Evolutionary conservation across 2,113 vertebrate species (phyloP).

Genomic region (Crotalus helleri): DNA sequence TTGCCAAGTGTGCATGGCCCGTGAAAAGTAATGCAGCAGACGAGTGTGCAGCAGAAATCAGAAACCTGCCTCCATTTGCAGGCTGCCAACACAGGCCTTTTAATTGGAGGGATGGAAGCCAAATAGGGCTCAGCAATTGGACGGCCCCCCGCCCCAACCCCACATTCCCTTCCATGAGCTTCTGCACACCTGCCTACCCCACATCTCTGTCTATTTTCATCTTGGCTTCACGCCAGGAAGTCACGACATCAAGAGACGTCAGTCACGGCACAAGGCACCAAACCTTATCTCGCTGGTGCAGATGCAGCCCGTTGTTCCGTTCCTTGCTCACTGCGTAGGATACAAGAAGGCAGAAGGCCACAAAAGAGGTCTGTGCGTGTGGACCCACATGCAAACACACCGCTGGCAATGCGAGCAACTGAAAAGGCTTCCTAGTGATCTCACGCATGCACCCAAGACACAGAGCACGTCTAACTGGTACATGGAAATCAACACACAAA

Average conservation of each 20-base stretch:
- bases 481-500: neutral
- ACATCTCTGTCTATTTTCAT: neutral
- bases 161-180: neutral
- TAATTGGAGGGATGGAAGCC: no score
- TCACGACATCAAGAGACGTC: slow-evolving; percentile 62
- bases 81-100: neutral
- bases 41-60: neutral
- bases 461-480: neutral
- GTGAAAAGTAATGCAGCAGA: neutral
- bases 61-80: neutral
- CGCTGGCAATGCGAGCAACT: neutral
- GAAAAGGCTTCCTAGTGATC: neutral
- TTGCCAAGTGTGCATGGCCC: neutral
- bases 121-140: neutral
- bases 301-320: slow-evolving; percentile 25
- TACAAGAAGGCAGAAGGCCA: neutral
- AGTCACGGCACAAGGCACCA: slow-evolving; percentile 53
- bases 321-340: neutral
- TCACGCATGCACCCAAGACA: neutral
- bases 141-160: neutral
- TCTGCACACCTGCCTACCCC: neutral
- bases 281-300: slow-evolving; percentile 61
- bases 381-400: neutral
- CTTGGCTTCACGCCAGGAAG: slow-evolving; percentile 43
- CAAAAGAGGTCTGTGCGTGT: neutral